These are phyloP conservation scores for Augiades crinisus DNA, from an alignment of 2,888 invertebrate species.

Conservation along the genomic window DNA sequence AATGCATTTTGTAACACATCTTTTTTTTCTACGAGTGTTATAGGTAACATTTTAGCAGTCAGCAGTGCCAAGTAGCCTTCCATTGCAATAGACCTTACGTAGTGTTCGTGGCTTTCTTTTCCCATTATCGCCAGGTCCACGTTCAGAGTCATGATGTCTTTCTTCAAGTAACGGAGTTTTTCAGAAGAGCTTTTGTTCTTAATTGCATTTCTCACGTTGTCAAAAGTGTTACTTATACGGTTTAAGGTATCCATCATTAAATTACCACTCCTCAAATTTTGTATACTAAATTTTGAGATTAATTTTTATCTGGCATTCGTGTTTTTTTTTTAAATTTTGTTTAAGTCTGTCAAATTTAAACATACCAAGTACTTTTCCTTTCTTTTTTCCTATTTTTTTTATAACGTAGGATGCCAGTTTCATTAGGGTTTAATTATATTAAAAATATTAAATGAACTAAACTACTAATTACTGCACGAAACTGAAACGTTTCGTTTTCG, in stretches of 20 bases:
- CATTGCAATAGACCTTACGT: constrained; percentile 63
- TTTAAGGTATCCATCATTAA: constrained; percentile 53
- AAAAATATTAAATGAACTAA: too few species aligned
- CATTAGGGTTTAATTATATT: too few species aligned
- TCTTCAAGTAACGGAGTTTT: constrained; percentile 52
- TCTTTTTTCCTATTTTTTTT: not conserved
- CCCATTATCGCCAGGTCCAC: constrained; percentile 58
- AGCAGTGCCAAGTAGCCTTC: constrained; percentile 66
- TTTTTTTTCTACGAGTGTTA: constrained; percentile 56
- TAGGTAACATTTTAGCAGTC: constrained; percentile 61
- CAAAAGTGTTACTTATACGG: constrained; percentile 58
- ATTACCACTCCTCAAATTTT: not conserved
- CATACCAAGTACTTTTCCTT: not conserved
- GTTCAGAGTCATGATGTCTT: constrained; percentile 54
- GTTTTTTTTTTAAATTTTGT: constrained; percentile 6
- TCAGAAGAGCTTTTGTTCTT: constrained; percentile 58
- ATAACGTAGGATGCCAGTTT: constrained; percentile 1
- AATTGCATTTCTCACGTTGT: constrained; percentile 53
- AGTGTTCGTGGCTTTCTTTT: constrained; percentile 61
- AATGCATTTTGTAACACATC: constrained; percentile 55
- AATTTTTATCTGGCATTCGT: too few species aligned
- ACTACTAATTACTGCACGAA: too few species aligned
- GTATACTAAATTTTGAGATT: not conserved
- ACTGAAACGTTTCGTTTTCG: too few species aligned
- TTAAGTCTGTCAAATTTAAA: constrained; percentile 14